Conservation (phyloP, 2,797 vertebrate genomes). For the Phylloscopus collybita region DNA sequence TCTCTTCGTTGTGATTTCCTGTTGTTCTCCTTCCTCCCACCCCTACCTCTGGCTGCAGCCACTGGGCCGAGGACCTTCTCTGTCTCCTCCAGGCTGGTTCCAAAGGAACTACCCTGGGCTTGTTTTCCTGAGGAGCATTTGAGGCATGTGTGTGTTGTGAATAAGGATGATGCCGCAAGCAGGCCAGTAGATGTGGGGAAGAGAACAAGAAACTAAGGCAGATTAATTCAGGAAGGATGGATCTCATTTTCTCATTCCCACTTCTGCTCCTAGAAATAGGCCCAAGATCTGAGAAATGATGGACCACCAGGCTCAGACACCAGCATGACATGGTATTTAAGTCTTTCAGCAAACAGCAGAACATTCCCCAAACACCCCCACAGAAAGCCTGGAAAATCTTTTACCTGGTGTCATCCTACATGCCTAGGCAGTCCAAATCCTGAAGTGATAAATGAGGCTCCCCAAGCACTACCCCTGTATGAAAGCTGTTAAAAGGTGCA, state of each 20-base stretch:
- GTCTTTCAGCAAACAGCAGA: background rate
- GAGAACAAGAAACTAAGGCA: background rate
- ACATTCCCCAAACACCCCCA: background rate
- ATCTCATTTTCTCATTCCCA: background rate
- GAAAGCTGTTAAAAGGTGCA: background rate
- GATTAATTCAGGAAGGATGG: background rate
- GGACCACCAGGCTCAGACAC: background rate
- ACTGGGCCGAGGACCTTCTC: background rate
- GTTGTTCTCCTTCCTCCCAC: background rate
- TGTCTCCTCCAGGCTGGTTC: background rate
- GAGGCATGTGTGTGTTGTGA: background rate
- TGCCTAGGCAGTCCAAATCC: background rate
- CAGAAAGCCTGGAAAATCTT: background rate
- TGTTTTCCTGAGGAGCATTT: background rate
- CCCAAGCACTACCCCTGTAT: background rate
- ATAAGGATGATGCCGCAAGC: background rate
- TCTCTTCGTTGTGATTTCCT: accelerated
- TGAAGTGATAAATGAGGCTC: background rate
- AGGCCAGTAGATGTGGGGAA: background rate
- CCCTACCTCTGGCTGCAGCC: background rate
- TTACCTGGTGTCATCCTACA: background rate
- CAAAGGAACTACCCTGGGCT: background rate
- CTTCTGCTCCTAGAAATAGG: background rate
- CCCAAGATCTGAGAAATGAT: background rate
- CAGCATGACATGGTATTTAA: background rate